Evolutionary conservation across 2,797 vertebrate genomes (phyloP), one percentile per base, ranked within the genome.

Genomic region (Siniperca undulata): DNA sequence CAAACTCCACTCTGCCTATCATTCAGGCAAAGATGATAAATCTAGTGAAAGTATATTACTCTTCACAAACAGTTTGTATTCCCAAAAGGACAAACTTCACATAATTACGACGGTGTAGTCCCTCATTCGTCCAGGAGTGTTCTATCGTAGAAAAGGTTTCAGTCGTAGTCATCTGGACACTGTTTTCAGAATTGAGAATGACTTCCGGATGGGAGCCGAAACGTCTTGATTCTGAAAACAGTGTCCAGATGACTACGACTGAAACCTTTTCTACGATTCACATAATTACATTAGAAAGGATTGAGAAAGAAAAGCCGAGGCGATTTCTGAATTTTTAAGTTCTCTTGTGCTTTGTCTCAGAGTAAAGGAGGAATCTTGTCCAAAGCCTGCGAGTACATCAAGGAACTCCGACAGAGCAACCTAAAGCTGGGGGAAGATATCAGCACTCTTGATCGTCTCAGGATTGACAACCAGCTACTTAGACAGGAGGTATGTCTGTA

Each of bases 341-440:
- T 36, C 4, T 12, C 2, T 1, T n/a, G 2, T 34, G 10, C 64
- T 30, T 27, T 60, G 11, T 74, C 78, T 48, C 86, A 98, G 98
- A 99, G 98, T 91, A 99, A 99, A 94, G 97, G 98, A 0, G 98
- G 97, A 0, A 98, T 99, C 91, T 93, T 99, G 50, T 99, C 98
- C 82, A 99, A 99, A 93, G 98, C 98, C 46, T 99, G 98, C 3
- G 98, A 99, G 78, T 99, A 98, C 90, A 98, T 99, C 90, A 98
- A 98, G 93, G 98, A 99, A 74, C 95, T 99, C 27, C 92, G 97
- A 55, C 97, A 98, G 92, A 97, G 96, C 88, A 99, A 98, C 91
- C 86, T 95, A 64, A 96, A 97, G 38, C 92, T 99, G 56, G 96
- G 96, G 0, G 97, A 98, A 34, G 97, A 97, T 22, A 94, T 97